Evolutionary conservation across 2,888 invertebrate species (phyloP), one percentile per base, ranked within the genome.

Genomic region (Portevinia maculata): DNA sequence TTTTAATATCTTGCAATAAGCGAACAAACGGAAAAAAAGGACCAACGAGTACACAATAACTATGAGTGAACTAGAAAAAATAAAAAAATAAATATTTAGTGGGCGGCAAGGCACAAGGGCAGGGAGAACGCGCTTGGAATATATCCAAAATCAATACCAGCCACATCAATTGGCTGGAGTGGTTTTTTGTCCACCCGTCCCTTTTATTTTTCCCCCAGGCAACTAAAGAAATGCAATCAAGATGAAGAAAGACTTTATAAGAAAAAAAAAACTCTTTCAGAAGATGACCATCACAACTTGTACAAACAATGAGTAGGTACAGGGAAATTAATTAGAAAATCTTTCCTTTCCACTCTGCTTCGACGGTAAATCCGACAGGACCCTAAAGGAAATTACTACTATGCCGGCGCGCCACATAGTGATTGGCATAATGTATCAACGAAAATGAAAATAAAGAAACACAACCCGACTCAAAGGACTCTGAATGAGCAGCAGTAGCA

Each of bases 131-230:
- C 67, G 73, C 59, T 84, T 84, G 84, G 84, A 84, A 84, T 69
- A 74, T 69, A 76, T 79, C 84, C 84, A 84, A 84, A 84, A 84
- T 84, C 84, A 79, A 84, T 84, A 84, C 55, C 78, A 78, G 71
- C 78, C 81, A 65, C 65, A 76, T 65, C 55, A 81, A 64, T 65
- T 81, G 57, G 39, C 70, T 81, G 65, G 62, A 52, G 34, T 46
- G 52, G 59, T 9, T 44, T 64, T 13, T 17, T 13, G 7, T n/a
- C 13, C 1, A 4, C 21, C 30, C 5, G 3, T n/a, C 55, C 3
- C n/a, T 55, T 30, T 5, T 2, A 24, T 24, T 24, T 5, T 3
- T n/a, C 34, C 13, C 9, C 13, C 17, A 32, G 13, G 24, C 50
- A 53, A 76, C 70, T 76, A 81, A 70, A 81, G 70, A 75, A 81